Evolutionary conservation across 2,888 invertebrate species (phyloP), one percentile per base, ranked within the genome.

Genomic region (Pegoplata infirma): DNA sequence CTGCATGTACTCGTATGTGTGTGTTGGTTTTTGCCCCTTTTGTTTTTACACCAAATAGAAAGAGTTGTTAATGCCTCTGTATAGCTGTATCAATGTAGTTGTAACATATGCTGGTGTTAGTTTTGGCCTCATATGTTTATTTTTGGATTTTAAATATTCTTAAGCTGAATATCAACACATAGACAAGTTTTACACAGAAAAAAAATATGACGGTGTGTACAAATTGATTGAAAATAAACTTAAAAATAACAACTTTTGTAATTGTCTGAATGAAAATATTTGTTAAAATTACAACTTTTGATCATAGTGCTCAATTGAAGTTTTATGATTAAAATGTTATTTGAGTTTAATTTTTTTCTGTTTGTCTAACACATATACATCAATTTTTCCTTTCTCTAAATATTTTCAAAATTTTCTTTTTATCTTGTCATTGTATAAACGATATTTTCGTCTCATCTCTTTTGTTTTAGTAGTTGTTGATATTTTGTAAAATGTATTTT

Each of bases 81-180:
- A 28, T 28, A 7, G 28, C 6, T 7, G 28, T 28, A 8, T 28
- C n/a, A n/a, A n/a, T n/a, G 6, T 28, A 7, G 28, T 5, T 4
- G 1, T 28, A 7, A 28, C 28, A 28, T 47, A 19, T 47, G 17
- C n/a, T n/a, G n/a, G n/a, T 49, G 21, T 49, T 49, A 49, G 19
- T 44, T 44, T 19, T 66, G 58, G 58, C 23, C 58, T 44, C 73
- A 73, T 56, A 66, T 73, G 73, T 58, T 66, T 47, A 36, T 12
- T n/a, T n/a, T 12, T 7, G 44, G 25, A 64, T 46, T 63, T 61
- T 64, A 64, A 49, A 66, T 73, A 73, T 73, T 58, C 64, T 36
- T 28, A 36, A 64, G 64, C 64, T 71, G 51, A 51, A 53, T 19
- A 71, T 44, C 51, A 59, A 63, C 47, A 47, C 40, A 69, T 28